Conservation (phyloP, 2,797 vertebrate species). For the Prunella strophiata region DNA sequence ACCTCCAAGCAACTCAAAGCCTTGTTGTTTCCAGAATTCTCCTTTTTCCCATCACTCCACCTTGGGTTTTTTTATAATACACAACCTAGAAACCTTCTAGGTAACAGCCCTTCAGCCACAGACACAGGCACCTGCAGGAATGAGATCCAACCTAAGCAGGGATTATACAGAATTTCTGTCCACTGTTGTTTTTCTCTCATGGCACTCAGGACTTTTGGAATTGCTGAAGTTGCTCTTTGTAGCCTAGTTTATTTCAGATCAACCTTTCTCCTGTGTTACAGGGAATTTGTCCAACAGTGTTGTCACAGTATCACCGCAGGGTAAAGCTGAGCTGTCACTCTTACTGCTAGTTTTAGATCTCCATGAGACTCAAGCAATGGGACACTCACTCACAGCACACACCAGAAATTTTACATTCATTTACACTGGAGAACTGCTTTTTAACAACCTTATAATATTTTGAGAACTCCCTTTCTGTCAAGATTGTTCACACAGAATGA, state of each 20-base stretch:
- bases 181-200: neutral
- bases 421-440: neutral
- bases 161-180: neutral
- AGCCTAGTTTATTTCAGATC: neutral
- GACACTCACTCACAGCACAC: neutral
- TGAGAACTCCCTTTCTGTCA: neutral
- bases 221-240: neutral
- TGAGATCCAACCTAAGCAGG: neutral
- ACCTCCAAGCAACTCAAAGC: neutral
- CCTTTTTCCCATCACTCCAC: neutral
- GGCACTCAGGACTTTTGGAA: neutral
- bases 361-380: neutral
- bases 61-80: neutral
- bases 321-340: constrained; percentile 1
- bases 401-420: neutral
- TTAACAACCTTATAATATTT: neutral
- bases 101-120: neutral
- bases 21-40: neutral
- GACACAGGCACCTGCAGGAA: neutral
- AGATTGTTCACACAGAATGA: neutral
- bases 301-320: neutral
- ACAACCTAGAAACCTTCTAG: neutral
- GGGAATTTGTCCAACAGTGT: neutral
- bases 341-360: neutral
- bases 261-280: neutral